Conservation (phyloP, 2,797 vertebrate genomes). For the Allobates femoralis region DNA sequence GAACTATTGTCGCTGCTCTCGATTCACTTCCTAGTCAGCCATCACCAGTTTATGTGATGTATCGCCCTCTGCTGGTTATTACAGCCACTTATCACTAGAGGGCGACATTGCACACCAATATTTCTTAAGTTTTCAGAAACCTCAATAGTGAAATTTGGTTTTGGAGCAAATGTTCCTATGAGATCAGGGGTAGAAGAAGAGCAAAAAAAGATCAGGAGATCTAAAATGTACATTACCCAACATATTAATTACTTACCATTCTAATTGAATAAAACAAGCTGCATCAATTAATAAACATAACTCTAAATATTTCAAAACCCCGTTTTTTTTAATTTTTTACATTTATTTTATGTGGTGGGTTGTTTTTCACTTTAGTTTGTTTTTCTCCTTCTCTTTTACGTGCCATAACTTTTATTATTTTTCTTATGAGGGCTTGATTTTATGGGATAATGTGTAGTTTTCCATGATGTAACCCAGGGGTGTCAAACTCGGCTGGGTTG, state of each 20-base stretch:
- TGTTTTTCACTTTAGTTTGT: too few species aligned
- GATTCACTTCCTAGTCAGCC: not conserved
- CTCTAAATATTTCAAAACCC: too few species aligned
- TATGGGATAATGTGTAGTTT: too few species aligned
- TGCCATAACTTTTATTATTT: too few species aligned
- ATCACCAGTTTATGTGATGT: not conserved
- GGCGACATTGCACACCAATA: not conserved
- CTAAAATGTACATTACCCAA: not conserved
- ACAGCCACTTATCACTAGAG: not conserved
- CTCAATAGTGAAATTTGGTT: not conserved
- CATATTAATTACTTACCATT: not conserved
- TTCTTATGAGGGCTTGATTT: too few species aligned
- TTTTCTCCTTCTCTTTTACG: too few species aligned
- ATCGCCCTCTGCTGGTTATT: constrained; percentile 1
- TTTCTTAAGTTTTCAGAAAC: not conserved
- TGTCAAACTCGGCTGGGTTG: too few species aligned
- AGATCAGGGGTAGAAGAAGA: not conserved
- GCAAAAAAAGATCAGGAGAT: not conserved
- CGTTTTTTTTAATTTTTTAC: too few species aligned
- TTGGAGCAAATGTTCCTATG: not conserved
- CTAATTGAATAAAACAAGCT: too few species aligned
- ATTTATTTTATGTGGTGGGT: too few species aligned
- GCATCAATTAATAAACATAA: too few species aligned
- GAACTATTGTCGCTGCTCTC: not conserved
- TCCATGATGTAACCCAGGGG: too few species aligned